These are phyloP conservation scores for Melinaea marsaeus DNA, from an alignment of 2,888 invertebrate genomes.

Conservation along the genomic window DNA sequence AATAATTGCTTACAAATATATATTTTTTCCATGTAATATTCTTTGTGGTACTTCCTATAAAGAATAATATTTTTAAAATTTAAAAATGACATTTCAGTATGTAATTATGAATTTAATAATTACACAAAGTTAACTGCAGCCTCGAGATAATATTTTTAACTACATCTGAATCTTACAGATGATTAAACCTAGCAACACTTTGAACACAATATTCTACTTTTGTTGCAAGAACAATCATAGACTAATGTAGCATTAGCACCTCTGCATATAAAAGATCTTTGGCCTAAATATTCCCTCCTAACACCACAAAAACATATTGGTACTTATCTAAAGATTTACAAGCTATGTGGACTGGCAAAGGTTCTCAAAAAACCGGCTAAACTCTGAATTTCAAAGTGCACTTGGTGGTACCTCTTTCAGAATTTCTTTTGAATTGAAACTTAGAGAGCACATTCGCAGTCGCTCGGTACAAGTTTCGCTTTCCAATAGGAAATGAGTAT, in stretches of 20 bases:
- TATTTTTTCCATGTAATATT: constrained; percentile 23
- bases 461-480: no score
- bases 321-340: constrained; percentile 74
- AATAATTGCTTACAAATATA: constrained; percentile 9
- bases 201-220: constrained; percentile 76
- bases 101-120: no score
- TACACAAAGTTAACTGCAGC: constrained; percentile 77
- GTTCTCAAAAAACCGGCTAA: constrained; percentile 77
- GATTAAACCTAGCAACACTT: constrained; percentile 71
- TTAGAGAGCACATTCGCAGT: constrained; percentile 68
- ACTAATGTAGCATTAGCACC: constrained; percentile 51
- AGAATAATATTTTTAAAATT: no score
- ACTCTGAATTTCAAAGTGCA: constrained; percentile 74
- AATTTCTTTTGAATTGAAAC: constrained; percentile 79
- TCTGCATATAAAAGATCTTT: constrained; percentile 60
- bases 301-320: constrained; percentile 46
- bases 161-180: constrained; percentile 72
- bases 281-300: constrained; percentile 54
- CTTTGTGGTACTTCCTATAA: no score
- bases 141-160: constrained; percentile 84
- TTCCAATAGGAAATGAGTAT: constrained; percentile 42
- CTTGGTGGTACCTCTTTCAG: constrained; percentile 68
- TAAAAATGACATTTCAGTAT: no score
- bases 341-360: constrained; percentile 78
- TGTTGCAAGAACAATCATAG: constrained; percentile 63